A percentile compares a stretch with the other conserved stretches of the same genome.
These are phyloP conservation scores for Lithophane semibrunnea DNA, from an alignment of 2,888 invertebrate genomes.

Conservation along the genomic window DNA sequence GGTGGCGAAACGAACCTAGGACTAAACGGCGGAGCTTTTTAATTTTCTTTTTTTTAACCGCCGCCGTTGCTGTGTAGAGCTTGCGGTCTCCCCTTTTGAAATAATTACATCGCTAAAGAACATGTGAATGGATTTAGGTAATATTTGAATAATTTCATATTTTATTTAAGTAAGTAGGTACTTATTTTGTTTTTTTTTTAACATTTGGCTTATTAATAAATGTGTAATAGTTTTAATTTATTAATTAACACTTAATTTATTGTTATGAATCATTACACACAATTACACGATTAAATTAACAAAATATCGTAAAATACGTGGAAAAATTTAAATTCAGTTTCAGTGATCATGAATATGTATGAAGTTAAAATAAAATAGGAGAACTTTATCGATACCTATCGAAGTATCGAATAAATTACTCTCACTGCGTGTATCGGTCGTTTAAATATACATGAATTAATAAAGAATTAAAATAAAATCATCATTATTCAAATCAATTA, in stretches of 20 bases:
- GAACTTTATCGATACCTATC: conserved; percentile 19
- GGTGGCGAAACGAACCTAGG: conserved; percentile 77
- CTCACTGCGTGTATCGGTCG: conserved; percentile 7
- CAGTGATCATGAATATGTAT: conserved; percentile 32
- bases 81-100: conserved; percentile 69
- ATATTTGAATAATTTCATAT: conserved; percentile 15
- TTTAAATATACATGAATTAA: conserved; percentile 21
- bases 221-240: neutral
- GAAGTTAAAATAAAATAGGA: conserved; percentile 33
- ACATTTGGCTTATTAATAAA: neutral
- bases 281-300: conserved; percentile 12
- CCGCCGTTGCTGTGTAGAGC: conserved; percentile 68
- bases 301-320: conserved; percentile 6
- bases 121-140: conserved; percentile 44
- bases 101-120: conserved; percentile 63
- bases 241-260: neutral
- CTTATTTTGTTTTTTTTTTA: conserved; percentile 4
- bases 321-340: conserved; percentile 8
- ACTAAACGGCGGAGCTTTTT: conserved; percentile 68
- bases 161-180: neutral
- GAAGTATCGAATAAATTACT: conserved; percentile 50
- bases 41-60: conserved; percentile 68
- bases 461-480: conserved; percentile 19
- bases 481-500: conserved; percentile 28
- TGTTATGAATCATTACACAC: neutral